Conservation (phyloP, 2,113 vertebrate genomes). For the Corythoichthys intestinalis region DNA sequence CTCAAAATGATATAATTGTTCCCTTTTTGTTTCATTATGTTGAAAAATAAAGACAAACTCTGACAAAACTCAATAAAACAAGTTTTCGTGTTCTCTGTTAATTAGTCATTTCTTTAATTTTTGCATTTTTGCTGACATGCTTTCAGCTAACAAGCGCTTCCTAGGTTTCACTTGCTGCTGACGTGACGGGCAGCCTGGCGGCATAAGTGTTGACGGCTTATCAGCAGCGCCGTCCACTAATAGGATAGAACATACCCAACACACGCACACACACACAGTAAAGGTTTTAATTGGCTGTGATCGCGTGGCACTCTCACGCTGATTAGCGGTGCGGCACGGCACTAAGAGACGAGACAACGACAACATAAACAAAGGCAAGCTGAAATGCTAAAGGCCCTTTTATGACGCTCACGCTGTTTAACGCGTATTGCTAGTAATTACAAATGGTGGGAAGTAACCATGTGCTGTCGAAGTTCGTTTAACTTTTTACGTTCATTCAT, state of each 20-base stretch:
- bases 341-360: neutral
- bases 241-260: neutral
- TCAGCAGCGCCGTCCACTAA: neutral
- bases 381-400: neutral
- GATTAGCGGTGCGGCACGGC: neutral
- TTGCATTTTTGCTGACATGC: neutral
- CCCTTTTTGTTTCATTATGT: too few relatives aligned
- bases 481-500: too few relatives aligned
- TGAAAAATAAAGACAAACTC: neutral
- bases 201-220: neutral
- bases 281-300: neutral
- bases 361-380: neutral
- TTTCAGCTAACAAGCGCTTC: neutral
- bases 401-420: neutral
- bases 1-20: too few relatives aligned
- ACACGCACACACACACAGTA: neutral
- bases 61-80: neutral
- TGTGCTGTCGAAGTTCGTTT: neutral
- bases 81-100: neutral
- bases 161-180: neutral
- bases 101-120: neutral
- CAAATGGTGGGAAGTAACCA: neutral
- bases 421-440: neutral
- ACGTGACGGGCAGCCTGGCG: neutral
- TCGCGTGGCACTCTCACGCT: neutral